Evolutionary conservation across 2,888 invertebrate species (phyloP).

Genomic region (Drosophila borborema): DNA sequence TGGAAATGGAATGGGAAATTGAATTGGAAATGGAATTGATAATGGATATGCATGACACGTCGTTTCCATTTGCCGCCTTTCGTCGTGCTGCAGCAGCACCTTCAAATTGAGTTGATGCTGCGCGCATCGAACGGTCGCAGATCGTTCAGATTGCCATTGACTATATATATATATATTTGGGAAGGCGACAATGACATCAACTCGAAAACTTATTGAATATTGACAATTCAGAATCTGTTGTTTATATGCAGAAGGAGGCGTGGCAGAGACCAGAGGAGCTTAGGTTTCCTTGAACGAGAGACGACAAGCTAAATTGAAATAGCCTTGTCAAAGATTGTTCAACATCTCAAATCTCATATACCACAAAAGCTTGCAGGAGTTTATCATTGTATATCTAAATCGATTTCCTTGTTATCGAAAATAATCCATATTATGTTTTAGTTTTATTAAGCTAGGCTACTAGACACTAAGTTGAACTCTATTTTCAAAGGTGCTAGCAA

Average conservation of each 20-base stretch:
- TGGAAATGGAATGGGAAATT: slow-evolving; percentile 39
- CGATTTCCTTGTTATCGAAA: background rate
- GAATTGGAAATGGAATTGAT: slow-evolving; percentile 39
- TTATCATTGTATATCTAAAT: background rate
- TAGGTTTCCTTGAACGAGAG: background rate
- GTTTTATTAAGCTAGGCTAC: too few species aligned
- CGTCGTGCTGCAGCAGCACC: slow-evolving; percentile 36
- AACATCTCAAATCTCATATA: too few species aligned
- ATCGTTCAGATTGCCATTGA: slow-evolving; percentile 26
- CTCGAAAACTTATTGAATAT: background rate
- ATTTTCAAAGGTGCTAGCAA: too few species aligned
- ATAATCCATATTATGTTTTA: too few species aligned
- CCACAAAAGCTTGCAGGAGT: too few species aligned
- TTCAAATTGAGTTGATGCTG: slow-evolving; percentile 22
- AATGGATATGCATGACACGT: slow-evolving; percentile 68
- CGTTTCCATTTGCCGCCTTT: slow-evolving; percentile 21
- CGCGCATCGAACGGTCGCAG: background rate
- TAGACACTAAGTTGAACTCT: too few species aligned
- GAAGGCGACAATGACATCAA: background rate
- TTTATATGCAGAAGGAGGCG: background rate
- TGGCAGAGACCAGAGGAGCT: background rate
- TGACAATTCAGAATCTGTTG: background rate
- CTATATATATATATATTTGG: slow-evolving; percentile 16
- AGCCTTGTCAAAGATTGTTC: background rate
- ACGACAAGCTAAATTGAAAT: background rate